phyloP scores from a whole-genome alignment of 2,113 vertebrate species.

The Ctenomys sociabilis region DNA sequence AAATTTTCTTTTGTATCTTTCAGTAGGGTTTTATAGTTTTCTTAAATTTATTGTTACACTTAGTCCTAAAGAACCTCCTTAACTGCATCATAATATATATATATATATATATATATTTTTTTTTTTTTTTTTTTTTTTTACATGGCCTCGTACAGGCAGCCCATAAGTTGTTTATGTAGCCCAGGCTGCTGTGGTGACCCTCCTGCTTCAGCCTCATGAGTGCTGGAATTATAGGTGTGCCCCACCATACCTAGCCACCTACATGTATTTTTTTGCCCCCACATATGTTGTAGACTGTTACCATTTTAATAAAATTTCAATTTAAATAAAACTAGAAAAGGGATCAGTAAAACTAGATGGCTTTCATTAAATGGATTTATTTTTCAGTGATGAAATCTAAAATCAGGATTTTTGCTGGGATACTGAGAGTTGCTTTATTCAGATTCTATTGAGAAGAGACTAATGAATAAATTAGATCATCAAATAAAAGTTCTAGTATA shows the following conservation, averaged over 20 bases:
- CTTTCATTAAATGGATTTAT: neutral
- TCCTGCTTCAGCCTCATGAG: too few relatives aligned
- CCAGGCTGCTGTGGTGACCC: too few relatives aligned
- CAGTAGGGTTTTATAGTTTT: neutral
- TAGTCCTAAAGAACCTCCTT: neutral
- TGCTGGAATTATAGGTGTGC: too few relatives aligned
- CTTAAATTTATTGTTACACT: neutral
- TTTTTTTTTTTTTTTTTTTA: too few relatives aligned
- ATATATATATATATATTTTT: too few relatives aligned
- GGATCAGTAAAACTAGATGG: neutral
- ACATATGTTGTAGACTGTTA: neutral
- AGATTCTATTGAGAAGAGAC: neutral
- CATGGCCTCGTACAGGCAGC: too few relatives aligned
- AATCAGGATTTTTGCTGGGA: constrained; percentile 8
- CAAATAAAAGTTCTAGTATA: neutral
- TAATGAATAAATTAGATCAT: neutral
- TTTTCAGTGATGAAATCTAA: neutral
- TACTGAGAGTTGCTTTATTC: neutral
- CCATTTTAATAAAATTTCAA: neutral
- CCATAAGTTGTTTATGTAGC: too few relatives aligned
- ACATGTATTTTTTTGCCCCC: neutral
- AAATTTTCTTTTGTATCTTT: neutral
- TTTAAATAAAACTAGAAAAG: neutral
- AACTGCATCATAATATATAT: neutral
- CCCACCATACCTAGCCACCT: too few relatives aligned